Base-by-base conservation (phyloP, 1,140 invertebrate genomes). In the Telenomus remus region DNA sequence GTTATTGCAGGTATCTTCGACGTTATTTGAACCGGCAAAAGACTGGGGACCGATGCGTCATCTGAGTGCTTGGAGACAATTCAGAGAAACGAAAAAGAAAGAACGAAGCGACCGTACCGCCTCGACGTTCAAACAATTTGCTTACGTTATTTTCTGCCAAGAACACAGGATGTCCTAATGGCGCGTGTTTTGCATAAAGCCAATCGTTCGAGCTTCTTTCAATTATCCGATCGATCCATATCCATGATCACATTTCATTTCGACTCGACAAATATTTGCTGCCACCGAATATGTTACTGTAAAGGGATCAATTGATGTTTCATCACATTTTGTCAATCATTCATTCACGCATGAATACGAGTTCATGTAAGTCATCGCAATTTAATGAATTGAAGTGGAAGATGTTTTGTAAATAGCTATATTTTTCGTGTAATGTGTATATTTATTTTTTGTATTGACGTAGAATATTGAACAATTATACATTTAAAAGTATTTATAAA, bases 11-110 rank as follows among this genome's bases (percentile, higher is more conserved):
- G 91, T 90, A 83, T 76, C 91, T 1, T 19, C 74, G 12, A 84
- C 80, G 0, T 82, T 86, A 0, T 90, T 89, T 16, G 82, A 60
- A 12, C 88, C 89, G 1, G 87, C 87, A 0, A 70, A 83, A 6
- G 79, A 89, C 4, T 92, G 91, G 91, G 91, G 91, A 11, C 91
- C 91, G 6, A 6, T 82, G 78, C 51, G 78, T 71, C 69, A 84
- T 47, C 65, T 79, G 13, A 66, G 82, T 50, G 76, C 80, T 15
- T 90, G 89, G 89, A 74, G 73, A n/a, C 76, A 82, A 60, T 89
- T 87, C 50, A 88, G 85, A 60, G 86, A 88, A 39, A 74, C 39
- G 1, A 79, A 76, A 42, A 65, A 63, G n/a, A 19, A 80, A 73
- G 56, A 80, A 63, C 77, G 82, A 49, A 82, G 82, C 10, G 81